These are phyloP conservation scores for Dasyurus viverrinus DNA, from an alignment of 2,113 vertebrate species.

Conservation along the genomic window DNA sequence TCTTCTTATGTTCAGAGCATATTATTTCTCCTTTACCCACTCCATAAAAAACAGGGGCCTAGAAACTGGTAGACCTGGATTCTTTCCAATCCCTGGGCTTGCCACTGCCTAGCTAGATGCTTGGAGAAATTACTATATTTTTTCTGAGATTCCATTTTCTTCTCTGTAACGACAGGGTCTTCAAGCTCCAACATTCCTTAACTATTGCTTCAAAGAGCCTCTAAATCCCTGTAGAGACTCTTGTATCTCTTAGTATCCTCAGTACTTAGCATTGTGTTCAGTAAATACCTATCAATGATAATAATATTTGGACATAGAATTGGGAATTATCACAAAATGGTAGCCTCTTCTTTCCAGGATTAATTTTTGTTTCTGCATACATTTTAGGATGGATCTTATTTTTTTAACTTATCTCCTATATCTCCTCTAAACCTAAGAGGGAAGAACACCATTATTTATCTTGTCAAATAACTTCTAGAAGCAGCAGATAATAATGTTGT, in stretches of 20 bases:
- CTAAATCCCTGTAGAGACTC: not conserved
- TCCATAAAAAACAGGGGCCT: not conserved
- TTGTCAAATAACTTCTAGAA: not conserved
- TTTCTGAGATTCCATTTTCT: not conserved
- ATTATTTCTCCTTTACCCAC: slow-evolving; percentile 36
- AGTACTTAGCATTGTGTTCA: not conserved
- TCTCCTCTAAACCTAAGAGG: slow-evolving; percentile 4
- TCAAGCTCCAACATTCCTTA: not conserved
- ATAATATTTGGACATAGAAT: slow-evolving; percentile 1
- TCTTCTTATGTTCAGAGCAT: not conserved
- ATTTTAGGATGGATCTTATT: slow-evolving; percentile 30
- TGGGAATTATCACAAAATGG: not conserved
- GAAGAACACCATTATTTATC: slow-evolving; percentile 8
- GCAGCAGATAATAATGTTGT: not conserved
- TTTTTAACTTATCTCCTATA: slow-evolving; percentile 17
- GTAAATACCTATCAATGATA: slow-evolving; percentile 4
- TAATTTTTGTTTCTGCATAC: slow-evolving; percentile 26
- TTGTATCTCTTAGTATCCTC: not conserved
- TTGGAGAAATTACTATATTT: not conserved
- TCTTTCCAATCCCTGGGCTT: not conserved
- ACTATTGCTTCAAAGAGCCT: not conserved
- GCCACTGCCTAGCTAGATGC: not conserved
- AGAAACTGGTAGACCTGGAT: not conserved
- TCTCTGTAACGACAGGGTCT: not conserved
- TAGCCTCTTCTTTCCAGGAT: slow-evolving; percentile 11